Conservation (phyloP, 2,888 invertebrate species). For the Perithous albicinctus region DNA sequence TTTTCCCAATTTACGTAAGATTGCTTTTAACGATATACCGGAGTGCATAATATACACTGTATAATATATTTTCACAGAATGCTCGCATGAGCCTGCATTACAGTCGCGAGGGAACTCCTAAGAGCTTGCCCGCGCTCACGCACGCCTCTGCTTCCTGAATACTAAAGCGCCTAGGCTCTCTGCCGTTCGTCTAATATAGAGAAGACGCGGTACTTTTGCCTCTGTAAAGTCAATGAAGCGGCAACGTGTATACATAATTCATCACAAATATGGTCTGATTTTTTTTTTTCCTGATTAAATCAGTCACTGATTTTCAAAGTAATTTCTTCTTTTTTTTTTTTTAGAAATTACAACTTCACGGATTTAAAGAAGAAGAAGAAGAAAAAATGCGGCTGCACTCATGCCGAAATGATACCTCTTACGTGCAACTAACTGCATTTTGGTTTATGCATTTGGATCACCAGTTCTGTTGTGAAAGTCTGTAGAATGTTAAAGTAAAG, state of each 20-base stretch:
- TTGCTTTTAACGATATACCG: slow-evolving; percentile 5
- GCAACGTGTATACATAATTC: background rate
- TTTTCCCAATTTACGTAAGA: slow-evolving; percentile 49
- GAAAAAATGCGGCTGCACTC: no score
- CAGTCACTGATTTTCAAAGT: background rate
- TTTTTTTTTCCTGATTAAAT: background rate
- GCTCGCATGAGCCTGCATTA: slow-evolving; percentile 34
- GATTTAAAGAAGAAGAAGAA: no score
- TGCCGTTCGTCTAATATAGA: slow-evolving; percentile 20
- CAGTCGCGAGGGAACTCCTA: slow-evolving; percentile 32
- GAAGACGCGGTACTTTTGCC: slow-evolving; percentile 26
- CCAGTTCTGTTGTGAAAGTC: no score
- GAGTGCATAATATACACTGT: slow-evolving; percentile 26
- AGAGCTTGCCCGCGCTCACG: slow-evolving; percentile 21
- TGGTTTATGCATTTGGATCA: no score
- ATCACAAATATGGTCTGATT: slow-evolving; percentile 12
- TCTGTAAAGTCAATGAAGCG: slow-evolving; percentile 7
- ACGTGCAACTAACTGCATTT: no score
- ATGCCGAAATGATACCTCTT: no score
- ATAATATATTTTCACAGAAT: slow-evolving; percentile 35
- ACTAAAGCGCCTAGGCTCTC: slow-evolving; percentile 24
- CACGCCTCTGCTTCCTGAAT: slow-evolving; percentile 54
- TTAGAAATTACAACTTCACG: no score
- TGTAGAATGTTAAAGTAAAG: no score
- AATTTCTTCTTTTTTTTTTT: background rate